Base-by-base conservation (phyloP, 2,113 vertebrate species). In the Aegypius monachus region DNA sequence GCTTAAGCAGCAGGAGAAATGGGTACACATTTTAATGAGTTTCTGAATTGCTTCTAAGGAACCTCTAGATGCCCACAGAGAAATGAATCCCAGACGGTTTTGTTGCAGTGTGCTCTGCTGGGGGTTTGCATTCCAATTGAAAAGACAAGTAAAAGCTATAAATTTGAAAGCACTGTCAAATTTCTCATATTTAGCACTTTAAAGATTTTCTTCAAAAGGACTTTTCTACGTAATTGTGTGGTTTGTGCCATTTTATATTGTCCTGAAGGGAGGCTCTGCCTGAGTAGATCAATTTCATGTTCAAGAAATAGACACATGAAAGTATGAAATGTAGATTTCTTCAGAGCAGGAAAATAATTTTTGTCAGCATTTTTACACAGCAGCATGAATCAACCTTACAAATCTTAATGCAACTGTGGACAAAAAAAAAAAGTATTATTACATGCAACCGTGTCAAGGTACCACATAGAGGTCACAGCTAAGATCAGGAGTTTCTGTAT, bases 1-100 rank as follows among this genome's bases (percentile, higher is more conserved):
- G 50, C 71, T 95, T 92, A 95, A 93, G 67, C 48, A 73, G 73
- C 32, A 80, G 72, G 72, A 67, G 88, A 95, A 88, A 55, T 20
- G 4, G 40, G 8, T 81, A 25, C 93, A 68, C 17, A 25, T 93
- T 93, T 95, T 87, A 95, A 96, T 93, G 70, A 81, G 45, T 95
- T 91, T 93, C 68, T 95, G 65, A 91, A 87, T 86, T 94, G 65
- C 61, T 73, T 90, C 58, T 94, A 81, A 87, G 74, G 43, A 94
- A 66, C 55, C n/a, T 84, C 92, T 67, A 81, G 31, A 47, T 87
- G 80, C 74, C 92, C 58, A 61, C 81, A 70, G 91, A 96, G 79
- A 79, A 88, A 95, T 84, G 56, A 79, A 95, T 96, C 86, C 77
- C 88, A 70, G 95, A 52, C 80, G 82, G 79, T 91, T 85, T 95